phyloP scores from a whole-genome alignment of 92 coral and sea anemone genomes.

The Porites divaricata region DNA sequence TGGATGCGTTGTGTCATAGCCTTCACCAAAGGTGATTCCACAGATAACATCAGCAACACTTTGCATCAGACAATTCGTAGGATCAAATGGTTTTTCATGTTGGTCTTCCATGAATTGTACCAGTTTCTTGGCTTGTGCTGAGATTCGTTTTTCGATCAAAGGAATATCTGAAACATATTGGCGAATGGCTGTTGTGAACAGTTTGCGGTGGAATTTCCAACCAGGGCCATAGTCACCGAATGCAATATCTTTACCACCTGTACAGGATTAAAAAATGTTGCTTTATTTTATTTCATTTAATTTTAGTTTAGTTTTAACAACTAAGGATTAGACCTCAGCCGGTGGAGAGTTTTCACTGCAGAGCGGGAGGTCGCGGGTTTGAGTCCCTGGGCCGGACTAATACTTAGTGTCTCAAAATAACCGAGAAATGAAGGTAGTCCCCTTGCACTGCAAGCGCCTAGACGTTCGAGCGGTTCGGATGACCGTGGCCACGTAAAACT shows the following conservation, averaged over 20 bases:
- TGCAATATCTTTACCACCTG: slow-evolving; percentile 47
- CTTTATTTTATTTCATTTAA: too few relatives aligned
- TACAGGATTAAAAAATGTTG: not conserved
- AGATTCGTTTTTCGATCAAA: slow-evolving; percentile 56
- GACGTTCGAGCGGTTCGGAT: too few relatives aligned
- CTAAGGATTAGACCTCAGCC: too few relatives aligned
- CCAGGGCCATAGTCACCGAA: slow-evolving; percentile 77
- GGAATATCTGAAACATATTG: slow-evolving; percentile 45
- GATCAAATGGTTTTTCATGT: slow-evolving; percentile 69
- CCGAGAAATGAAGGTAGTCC: too few relatives aligned
- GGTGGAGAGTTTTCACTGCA: too few relatives aligned
- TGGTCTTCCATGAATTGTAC: slow-evolving; percentile 48
- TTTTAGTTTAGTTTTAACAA: too few relatives aligned
- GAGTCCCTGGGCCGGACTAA: too few relatives aligned
- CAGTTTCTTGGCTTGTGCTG: slow-evolving; percentile 53
- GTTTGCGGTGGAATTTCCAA: slow-evolving; percentile 75
- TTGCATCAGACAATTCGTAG: slow-evolving; percentile 57
- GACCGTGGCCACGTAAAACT: too few relatives aligned
- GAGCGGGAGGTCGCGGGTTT: too few relatives aligned
- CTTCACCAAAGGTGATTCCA: slow-evolving; percentile 66
- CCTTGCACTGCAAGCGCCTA: too few relatives aligned
- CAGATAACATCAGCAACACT: slow-evolving; percentile 77
- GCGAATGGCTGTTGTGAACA: slow-evolving; percentile 68
- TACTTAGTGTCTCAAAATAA: too few relatives aligned
- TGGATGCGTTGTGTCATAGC: slow-evolving; percentile 56